A percentile compares a stretch with the other conserved stretches of the same genome.
phyloP scores from a whole-genome alignment of 2,113 vertebrate genomes.

The Noctilio leporinus region DNA sequence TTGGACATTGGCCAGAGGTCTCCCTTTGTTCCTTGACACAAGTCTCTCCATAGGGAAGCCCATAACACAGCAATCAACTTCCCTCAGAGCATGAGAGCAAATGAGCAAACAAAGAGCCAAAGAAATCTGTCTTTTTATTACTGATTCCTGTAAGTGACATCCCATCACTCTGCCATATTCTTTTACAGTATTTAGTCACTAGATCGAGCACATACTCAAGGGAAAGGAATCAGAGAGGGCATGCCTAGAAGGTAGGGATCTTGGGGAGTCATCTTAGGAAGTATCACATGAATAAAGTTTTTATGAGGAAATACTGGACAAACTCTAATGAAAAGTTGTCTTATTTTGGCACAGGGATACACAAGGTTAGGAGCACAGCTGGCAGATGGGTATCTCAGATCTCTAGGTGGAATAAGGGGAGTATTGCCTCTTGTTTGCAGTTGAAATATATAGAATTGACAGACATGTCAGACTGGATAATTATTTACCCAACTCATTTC shows the following conservation, averaged over 20 bases:
- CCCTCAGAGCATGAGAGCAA: not conserved
- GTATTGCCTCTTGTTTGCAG: not conserved
- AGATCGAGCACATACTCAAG: not conserved
- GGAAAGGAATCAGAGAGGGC: not conserved
- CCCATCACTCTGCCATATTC: not conserved
- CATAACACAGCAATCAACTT: not conserved
- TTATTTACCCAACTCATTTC: not conserved
- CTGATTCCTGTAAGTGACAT: not conserved
- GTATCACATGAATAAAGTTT: not conserved
- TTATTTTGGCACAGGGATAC: not conserved
- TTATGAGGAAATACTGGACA: not conserved
- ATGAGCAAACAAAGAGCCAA: not conserved
- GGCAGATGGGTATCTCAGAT: not conserved
- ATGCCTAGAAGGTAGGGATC: not conserved
- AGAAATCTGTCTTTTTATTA: not conserved
- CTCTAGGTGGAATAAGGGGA: not conserved
- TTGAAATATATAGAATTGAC: not conserved
- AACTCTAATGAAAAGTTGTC: not conserved
- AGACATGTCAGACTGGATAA: not conserved
- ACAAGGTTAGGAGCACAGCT: accelerated
- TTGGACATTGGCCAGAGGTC: not conserved
- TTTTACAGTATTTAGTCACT: not conserved
- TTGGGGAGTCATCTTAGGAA: not conserved
- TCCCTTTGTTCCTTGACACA: not conserved
- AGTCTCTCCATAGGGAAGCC: not conserved